Base-by-base conservation (phyloP, 35 echinoderm and acorn worm genomes). In the Heliocidaris erythrogramma region DNA sequence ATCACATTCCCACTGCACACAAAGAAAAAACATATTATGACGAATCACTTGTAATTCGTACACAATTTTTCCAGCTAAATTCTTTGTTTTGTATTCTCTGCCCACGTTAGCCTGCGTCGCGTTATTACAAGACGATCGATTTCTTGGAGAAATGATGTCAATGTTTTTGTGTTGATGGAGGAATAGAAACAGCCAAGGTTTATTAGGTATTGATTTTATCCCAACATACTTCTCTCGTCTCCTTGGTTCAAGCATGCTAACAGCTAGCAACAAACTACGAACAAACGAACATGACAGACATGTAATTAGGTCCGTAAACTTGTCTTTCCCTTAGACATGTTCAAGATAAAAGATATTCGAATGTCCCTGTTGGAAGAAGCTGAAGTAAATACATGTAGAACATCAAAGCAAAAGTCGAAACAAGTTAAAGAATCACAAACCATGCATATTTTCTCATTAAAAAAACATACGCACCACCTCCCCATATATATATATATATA, bases 171-270 rank as follows among this genome's bases (percentile, higher is more conserved):
- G 65, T n/a, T n/a, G 65, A 78, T 78, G 65, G 65, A 78, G 65
- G 65, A n/a, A 78, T 78, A 78, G 65, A 78, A n/a, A 78, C 65
- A 78, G 65, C 65, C 65, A 78, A 78, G 65, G 65, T 78, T 78
- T 78, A 78, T 78, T 78, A 78, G 65, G 65, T 78, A 78, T 78
- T 78, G 65, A 78, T 78, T 78, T 78, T 27, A 78, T 78, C 18
- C 65, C 65, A 78, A 78, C 65, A 78, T 78, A n/a, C 65, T 78
- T 7, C 17, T 78, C 27, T 24, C 27, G 27, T 27, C 27, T 78
- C 27, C 7, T 24, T 1, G 65, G 8, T n/a, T 56, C 52, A 56
- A 56, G 52, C 52, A 10, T 56, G 5, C 65, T 17, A 27, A 5
- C 21, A 78, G 65, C 65, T 78, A 18, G 11, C 52, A 14, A 10